Evolutionary conservation across 2,797 vertebrate species (phyloP), one percentile per base, ranked within the genome.

Genomic region (Notoglanidium macrostoma): DNA sequence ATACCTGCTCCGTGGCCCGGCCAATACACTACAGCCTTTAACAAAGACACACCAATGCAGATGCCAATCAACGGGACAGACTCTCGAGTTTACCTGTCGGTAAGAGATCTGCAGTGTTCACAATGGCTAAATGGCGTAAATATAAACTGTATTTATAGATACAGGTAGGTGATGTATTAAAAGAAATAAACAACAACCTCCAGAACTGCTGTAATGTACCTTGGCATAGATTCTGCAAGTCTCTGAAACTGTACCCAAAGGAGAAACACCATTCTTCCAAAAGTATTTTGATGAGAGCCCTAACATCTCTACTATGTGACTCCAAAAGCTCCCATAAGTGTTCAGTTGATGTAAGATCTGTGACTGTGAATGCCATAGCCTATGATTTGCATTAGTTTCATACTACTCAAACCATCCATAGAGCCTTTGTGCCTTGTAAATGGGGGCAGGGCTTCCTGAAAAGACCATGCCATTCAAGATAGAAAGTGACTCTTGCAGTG

Each of bases 1-100:
- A 95, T 99, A 90, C 98, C 98, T 0, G 91, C 93, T 0, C 96
- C 96, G 0, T 99, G 98, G 98, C 98, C 98, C 0, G 87, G 49
- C 76, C 93, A 92, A 0, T 99, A 95, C 84, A 94, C 97, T 85
- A 99, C 98, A 2, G 0, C 32, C 67, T 98, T 96, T 94, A 98
- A 98, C 91, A 94, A 94, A 78, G 95, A 97, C 85, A 95, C 95
- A 0, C 98, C 98, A 0, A 92, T 98, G 89, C 92, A 96, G 89
- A 92, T 99, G 93, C 83, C 86, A 1, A 96, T 99, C 91, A 98
- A 98, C 0, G 92, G 89, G 90, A 97, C 96, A 0, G 91, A 89
- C 0, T 95, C 98, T 5, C 89, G 70, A 0, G 96, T 96, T 85
- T 99, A 97, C 91, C 93, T 99, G 83, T 97, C 98, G 74, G 98